Evolutionary conservation across 2,888 invertebrate genomes (phyloP), one percentile per base, ranked within the genome.

Genomic region (Acanthosoma haemorrhoidale): DNA sequence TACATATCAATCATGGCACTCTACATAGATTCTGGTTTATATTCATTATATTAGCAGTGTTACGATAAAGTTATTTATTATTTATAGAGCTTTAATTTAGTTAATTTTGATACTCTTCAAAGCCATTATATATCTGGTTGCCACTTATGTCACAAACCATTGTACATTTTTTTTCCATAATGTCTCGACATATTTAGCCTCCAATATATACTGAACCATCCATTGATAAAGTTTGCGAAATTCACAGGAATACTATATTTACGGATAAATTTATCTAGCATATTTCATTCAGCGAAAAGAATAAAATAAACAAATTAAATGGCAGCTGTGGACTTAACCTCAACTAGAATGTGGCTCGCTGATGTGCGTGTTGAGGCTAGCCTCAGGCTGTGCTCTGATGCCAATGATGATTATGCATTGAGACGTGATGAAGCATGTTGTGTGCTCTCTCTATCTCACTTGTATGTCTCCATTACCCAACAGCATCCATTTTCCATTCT

Each of bases 391-490:
- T 41, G 57, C 15, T 64, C 41, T 39, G 18, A 39, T 21, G 21
- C 64, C 38, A 59, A 29, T 39, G 61, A 63, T 39, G 41, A 64
- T 64, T 25, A 64, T 64, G 64, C 64, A 64, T 64, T 64, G 16
- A 64, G 64, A 64, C 38, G 39, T 41, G 64, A 64, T 41, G 64
- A 64, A 64, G 64, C 64, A 64, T 64, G 64, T 64, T 64, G 38
- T 64, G 64, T 64, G 64, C 39, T 21, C 64, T 64, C 64, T 64
- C 64, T 64, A 64, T 64, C 64, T 64, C 64, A 64, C 41, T 41
- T 51, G 51, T 25, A 51, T 51, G 51, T 25, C 51, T 51, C 51
- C 51, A 51, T n/a, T 25, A 25, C 51, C 51, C 29, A 2, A 51
- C 18, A 21, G 29, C 29, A 51, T 25, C 18, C 21, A 25, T 5